phyloP scores from a whole-genome alignment of 2,888 invertebrate species.

The Hirudinaria manillensis region DNA sequence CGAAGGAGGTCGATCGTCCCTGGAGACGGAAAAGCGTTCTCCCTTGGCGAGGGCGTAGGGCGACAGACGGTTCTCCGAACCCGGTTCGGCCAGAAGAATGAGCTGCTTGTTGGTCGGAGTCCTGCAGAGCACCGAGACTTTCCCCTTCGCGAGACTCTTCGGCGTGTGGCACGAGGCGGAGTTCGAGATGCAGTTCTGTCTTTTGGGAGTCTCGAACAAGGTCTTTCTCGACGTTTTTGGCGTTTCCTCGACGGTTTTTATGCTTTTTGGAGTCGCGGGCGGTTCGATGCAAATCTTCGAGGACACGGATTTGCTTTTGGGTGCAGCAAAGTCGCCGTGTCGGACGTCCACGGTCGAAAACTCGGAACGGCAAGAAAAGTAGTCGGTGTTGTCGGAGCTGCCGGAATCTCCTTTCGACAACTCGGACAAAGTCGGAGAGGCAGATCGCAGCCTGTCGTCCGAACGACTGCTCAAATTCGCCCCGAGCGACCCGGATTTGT shows the following conservation, averaged over 20 bases:
- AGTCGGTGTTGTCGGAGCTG: not conserved
- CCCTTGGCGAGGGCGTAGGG: not conserved
- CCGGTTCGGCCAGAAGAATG: not conserved
- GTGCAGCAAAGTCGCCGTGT: no score
- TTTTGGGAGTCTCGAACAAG: not conserved
- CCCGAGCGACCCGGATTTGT: not conserved
- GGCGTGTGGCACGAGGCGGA: not conserved
- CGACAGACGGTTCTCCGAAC: constrained; percentile 15
- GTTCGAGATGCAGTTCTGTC: not conserved
- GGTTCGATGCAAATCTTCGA: not conserved
- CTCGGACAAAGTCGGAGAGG: not conserved
- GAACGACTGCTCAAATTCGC: not conserved
- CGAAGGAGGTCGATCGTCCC: not conserved
- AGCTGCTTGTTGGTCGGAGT: not conserved
- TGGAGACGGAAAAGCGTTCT: not conserved
- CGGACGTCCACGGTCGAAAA: no score
- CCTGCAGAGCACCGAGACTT: not conserved
- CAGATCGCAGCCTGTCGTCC: not conserved
- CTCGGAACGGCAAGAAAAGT: not conserved
- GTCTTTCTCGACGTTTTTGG: not conserved
- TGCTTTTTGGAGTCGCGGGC: not conserved
- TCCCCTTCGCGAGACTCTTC: not conserved
- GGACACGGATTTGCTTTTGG: not conserved
- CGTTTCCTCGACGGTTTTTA: not conserved
- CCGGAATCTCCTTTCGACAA: not conserved